Conservation (phyloP, 1,140 invertebrate genomes). For the Aphelinus atriplicis region DNA sequence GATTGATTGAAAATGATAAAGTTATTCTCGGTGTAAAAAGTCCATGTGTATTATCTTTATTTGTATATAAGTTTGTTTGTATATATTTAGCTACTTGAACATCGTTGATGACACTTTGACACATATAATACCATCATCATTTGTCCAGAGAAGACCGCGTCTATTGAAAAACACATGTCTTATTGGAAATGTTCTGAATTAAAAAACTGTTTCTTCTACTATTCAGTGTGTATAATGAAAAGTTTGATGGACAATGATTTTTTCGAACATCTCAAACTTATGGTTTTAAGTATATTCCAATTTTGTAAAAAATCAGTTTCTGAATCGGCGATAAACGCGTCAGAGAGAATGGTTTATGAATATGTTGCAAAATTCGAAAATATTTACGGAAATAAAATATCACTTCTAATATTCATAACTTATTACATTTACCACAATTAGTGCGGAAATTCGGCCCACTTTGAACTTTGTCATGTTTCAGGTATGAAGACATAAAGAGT, state of each 20-base stretch:
- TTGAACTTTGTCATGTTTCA: no score
- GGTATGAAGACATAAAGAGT: constrained; percentile 38
- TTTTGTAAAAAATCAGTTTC: no score
- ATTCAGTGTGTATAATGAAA: no score
- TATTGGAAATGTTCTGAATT: constrained; percentile 35
- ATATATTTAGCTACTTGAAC: constrained; percentile 1
- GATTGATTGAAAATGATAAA: not conserved
- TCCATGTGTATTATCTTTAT: not conserved
- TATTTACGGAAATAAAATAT: constrained; percentile 16
- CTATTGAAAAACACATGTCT: constrained; percentile 22
- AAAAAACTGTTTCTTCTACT: constrained; percentile 27
- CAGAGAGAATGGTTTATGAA: no score
- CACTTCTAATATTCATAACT: constrained; percentile 28
- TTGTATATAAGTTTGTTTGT: constrained; percentile 5
- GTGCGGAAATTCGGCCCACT: constrained; percentile 33
- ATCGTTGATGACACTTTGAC: constrained; percentile 13
- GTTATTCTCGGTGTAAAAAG: not conserved
- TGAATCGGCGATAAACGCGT: no score
- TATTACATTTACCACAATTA: constrained; percentile 34
- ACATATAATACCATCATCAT: constrained; percentile 7
- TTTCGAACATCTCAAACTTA: constrained; percentile 40
- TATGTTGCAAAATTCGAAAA: constrained; percentile 28
- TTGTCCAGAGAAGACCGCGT: no score
- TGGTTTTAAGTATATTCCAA: constrained; percentile 14
- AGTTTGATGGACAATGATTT: constrained; percentile 23